A percentile compares a stretch with the other conserved stretches of the same genome.
phyloP scores from a whole-genome alignment of 2,113 vertebrate genomes.

The Oreochromis tanganicae region DNA sequence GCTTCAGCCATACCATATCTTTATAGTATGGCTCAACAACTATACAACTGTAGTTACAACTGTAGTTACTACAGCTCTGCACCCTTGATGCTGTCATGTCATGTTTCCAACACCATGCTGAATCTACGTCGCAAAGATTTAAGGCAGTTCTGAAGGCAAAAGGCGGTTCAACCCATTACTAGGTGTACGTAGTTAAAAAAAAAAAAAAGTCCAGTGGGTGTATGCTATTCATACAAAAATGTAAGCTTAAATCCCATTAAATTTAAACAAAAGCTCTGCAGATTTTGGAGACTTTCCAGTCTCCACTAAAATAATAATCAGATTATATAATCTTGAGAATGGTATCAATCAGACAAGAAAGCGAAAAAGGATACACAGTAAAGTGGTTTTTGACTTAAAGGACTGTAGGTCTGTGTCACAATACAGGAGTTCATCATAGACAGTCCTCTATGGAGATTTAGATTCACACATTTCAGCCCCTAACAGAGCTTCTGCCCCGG shows the following conservation, averaged over 20 bases:
- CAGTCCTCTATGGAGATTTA: neutral
- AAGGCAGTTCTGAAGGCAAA: neutral
- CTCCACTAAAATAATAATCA: neutral
- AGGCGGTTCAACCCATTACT: neutral
- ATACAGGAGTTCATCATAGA: neutral
- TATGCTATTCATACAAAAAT: neutral
- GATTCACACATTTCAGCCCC: neutral
- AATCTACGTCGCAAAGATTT: neutral
- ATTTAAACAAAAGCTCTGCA: no score
- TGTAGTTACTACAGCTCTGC: no score
- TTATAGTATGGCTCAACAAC: no score
- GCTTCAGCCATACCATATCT: no score
- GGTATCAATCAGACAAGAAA: neutral
- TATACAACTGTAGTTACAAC: no score
- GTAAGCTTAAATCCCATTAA: no score
- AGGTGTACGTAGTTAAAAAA: neutral
- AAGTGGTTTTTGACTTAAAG: neutral
- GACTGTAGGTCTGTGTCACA: neutral
- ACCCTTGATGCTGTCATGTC: no score
- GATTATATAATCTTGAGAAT: neutral
- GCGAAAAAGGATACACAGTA: neutral
- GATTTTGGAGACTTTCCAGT: neutral
- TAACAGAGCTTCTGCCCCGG: rapidly evolving
- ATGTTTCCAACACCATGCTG: no score
- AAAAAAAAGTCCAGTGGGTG: neutral